These are phyloP conservation scores for Artibeus lituratus DNA, from an alignment of 2,797 vertebrate species.

Conservation along the genomic window DNA sequence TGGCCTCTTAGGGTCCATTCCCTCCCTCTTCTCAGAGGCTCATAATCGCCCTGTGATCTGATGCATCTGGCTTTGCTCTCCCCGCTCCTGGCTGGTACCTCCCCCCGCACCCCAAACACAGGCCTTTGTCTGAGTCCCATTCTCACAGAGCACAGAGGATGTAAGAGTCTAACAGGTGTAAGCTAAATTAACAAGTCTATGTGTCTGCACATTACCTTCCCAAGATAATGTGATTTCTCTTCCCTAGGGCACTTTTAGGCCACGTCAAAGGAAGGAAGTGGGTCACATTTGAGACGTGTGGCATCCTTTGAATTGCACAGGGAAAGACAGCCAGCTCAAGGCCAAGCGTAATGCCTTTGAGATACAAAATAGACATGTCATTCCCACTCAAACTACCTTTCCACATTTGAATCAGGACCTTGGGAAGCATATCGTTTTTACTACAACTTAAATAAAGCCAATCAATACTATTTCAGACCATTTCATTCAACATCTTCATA, in stretches of 20 bases:
- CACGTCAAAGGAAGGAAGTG: background rate
- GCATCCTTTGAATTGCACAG: background rate
- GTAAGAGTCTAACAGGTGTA: background rate
- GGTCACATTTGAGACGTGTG: background rate
- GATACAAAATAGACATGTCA: background rate
- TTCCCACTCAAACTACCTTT: background rate
- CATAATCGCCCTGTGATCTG: background rate
- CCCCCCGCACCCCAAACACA: background rate
- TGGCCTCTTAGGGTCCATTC: background rate
- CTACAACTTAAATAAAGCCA: background rate
- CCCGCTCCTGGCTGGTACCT: background rate
- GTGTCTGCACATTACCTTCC: background rate
- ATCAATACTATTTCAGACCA: background rate
- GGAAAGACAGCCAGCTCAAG: background rate
- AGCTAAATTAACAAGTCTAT: background rate
- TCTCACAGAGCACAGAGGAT: background rate
- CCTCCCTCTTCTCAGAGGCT: too few species aligned
- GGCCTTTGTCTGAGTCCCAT: background rate
- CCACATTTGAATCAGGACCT: background rate
- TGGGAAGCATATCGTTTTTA: background rate
- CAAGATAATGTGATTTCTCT: background rate
- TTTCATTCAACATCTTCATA: background rate
- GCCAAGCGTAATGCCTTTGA: background rate
- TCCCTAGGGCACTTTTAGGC: background rate
- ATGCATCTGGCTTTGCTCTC: background rate